Percentiles rank a stretch among this genome's conserved stretches.
phyloP scores from a whole-genome alignment of 2,888 invertebrate species.

The Heliconius cydno region DNA sequence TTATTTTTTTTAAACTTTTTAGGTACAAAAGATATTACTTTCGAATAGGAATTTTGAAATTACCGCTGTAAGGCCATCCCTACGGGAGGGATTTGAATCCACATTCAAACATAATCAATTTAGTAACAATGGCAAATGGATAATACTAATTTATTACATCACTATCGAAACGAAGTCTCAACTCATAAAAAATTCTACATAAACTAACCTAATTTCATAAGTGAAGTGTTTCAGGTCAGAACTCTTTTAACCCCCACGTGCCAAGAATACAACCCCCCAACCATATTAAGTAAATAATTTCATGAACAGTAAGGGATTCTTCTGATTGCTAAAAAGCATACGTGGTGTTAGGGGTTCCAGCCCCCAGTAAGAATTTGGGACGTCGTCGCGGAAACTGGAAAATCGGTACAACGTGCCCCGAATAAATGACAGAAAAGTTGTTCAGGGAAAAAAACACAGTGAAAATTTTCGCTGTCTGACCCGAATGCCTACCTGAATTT shows the following conservation, averaged over 20 bases:
- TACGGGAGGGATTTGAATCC: no score
- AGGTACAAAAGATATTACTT: no score
- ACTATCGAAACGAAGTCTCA: no score
- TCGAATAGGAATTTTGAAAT: no score
- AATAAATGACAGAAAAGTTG: conserved; percentile 50
- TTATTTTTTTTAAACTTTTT: background rate
- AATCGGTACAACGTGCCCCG: conserved; percentile 68
- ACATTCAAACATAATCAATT: no score
- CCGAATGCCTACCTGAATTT: conserved; percentile 36
- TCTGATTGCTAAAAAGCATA: conserved; percentile 57
- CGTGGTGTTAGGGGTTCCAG: conserved; percentile 54
- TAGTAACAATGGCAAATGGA: no score
- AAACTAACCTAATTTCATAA: conserved; percentile 40
- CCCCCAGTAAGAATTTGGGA: conserved; percentile 63
- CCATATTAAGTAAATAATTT: conserved; percentile 68
- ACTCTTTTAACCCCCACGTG: conserved; percentile 42
- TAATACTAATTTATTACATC: no score
- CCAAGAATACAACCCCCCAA: conserved; percentile 34
- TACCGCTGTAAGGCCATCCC: no score
- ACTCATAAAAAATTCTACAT: background rate
- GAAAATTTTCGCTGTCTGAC: conserved; percentile 37
- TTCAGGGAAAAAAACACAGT: conserved; percentile 34
- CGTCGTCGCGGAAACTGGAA: conserved; percentile 62
- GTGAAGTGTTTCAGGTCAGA: conserved; percentile 43
- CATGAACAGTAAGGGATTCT: conserved; percentile 62